Percentiles rank a stretch among this genome's conserved stretches.
phyloP scores from a whole-genome alignment of 1,140 invertebrate species.

The Pemphigus obesinymphae region DNA sequence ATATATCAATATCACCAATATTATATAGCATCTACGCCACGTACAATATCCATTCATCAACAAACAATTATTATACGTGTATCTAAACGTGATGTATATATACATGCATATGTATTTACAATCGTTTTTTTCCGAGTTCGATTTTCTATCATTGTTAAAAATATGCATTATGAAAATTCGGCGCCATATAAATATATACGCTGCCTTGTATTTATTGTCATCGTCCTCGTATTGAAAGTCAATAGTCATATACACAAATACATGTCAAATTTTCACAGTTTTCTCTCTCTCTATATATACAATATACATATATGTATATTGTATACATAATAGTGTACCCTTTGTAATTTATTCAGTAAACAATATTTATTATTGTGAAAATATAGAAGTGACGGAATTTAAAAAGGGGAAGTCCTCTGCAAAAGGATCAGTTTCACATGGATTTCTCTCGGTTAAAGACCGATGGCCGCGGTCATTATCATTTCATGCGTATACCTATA shows the following conservation, averaged over 20 bases:
- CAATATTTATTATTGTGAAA: neutral
- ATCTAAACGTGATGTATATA: neutral
- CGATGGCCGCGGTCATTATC: neutral
- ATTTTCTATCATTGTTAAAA: constrained; percentile 19
- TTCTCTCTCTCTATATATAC: no score
- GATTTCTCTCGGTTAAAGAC: constrained; percentile 5
- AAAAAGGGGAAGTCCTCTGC: neutral
- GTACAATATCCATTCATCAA: neutral
- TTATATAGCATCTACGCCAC: neutral
- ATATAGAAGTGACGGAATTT: neutral
- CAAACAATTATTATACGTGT: neutral
- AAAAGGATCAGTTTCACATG: neutral
- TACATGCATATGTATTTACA: no score
- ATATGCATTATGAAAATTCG: constrained; percentile 7
- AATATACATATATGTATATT: no score
- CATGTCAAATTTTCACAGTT: neutral
- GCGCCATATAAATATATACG: neutral
- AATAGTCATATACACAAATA: no score
- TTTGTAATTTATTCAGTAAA: constrained; percentile 1
- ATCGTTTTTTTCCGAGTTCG: constrained; percentile 3
- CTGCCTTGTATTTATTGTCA: constrained; percentile 2
- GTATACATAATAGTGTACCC: no score
- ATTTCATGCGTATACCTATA: neutral
- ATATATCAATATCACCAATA: neutral
- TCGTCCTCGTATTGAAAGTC: neutral